Evolutionary conservation across 2,797 vertebrate genomes (phyloP).

Genomic region (Cryptoprocta ferox): DNA sequence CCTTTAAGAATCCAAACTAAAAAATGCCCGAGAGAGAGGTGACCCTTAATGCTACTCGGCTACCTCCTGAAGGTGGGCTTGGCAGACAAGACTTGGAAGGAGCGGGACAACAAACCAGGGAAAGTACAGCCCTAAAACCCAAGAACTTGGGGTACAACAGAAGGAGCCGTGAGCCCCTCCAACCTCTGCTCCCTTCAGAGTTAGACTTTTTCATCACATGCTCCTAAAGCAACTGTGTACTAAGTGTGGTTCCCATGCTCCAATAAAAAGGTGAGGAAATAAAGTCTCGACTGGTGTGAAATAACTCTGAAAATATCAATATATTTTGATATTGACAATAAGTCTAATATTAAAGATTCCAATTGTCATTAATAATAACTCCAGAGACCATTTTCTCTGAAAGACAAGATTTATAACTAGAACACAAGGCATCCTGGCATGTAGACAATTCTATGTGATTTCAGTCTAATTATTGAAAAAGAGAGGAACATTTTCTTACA

Average conservation of each 20-base stretch:
- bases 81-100: neutral
- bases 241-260: neutral
- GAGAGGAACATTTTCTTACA: neutral
- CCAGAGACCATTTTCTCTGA: constrained; percentile 26
- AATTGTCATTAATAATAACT: neutral
- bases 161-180: neutral
- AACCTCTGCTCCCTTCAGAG: neutral
- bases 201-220: neutral
- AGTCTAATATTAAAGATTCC: constrained; percentile 18
- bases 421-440: neutral
- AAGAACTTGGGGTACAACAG: neutral
- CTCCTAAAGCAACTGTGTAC: neutral
- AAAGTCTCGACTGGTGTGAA: neutral
- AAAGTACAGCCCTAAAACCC: neutral
- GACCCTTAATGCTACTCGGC: neutral
- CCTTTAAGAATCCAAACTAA: constrained; percentile 19
- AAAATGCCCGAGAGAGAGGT: neutral
- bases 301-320: neutral
- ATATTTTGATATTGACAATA: neutral
- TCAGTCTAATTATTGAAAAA: constrained; percentile 9
- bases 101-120: neutral
- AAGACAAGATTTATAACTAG: constrained; percentile 46
- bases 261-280: neutral
- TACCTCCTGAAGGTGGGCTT: neutral
- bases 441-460: neutral